phyloP scores from a whole-genome alignment of 2,888 invertebrate species.

The Petrolisthes cinctipes region DNA sequence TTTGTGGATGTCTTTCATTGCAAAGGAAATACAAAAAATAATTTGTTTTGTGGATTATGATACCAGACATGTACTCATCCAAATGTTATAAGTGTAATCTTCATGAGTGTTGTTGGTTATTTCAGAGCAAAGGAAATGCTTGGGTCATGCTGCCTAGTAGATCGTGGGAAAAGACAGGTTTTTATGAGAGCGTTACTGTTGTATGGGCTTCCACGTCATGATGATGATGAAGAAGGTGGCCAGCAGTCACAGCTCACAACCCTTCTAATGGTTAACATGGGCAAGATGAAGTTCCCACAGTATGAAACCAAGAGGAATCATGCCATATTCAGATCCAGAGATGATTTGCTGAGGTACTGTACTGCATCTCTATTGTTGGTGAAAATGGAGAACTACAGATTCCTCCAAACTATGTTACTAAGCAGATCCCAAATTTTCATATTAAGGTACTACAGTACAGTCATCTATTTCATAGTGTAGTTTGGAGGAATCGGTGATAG shows the following conservation, averaged over 20 bases:
- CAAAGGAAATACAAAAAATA: too few species aligned
- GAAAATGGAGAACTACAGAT: slow-evolving; percentile 11
- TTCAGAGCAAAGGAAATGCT: slow-evolving; percentile 64
- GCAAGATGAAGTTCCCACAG: slow-evolving; percentile 70
- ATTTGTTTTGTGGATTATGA: too few species aligned
- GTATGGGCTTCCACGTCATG: slow-evolving; percentile 69
- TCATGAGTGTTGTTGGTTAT: background rate
- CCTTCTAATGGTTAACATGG: slow-evolving; percentile 71
- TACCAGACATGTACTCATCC: too few species aligned
- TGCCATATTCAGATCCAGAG: slow-evolving; percentile 69
- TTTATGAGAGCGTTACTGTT: slow-evolving; percentile 71
- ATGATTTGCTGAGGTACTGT: slow-evolving; percentile 70
- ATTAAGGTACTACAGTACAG: too few species aligned
- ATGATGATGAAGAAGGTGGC: slow-evolving; percentile 67
- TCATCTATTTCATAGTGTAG: too few species aligned
- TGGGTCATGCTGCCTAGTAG: slow-evolving; percentile 69
- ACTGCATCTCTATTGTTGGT: background rate
- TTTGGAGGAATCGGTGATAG: too few species aligned
- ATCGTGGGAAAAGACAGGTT: slow-evolving; percentile 68
- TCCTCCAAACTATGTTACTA: too few species aligned
- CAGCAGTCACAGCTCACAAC: slow-evolving; percentile 67
- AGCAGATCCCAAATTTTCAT: too few species aligned
- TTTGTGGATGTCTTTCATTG: too few species aligned
- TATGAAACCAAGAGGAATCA: slow-evolving; percentile 69
- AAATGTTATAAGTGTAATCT: too few species aligned